Percentiles rank a stretch among this genome's conserved stretches.
Conservation (phyloP, 2,888 invertebrate species). For the Eilema griseolum region DNA sequence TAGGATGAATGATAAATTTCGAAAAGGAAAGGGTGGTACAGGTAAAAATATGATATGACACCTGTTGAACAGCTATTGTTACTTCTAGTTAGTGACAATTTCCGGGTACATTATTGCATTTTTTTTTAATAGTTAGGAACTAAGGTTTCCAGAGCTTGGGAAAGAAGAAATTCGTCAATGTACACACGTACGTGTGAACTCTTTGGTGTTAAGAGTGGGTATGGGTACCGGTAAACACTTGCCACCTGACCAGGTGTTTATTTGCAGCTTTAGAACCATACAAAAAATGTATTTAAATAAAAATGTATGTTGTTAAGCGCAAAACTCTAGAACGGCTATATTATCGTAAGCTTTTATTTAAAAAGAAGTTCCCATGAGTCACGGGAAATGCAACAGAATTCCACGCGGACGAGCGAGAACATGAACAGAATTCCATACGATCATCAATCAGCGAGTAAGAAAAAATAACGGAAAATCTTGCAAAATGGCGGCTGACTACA, state of each 20-base stretch:
- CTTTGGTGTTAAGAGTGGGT: background rate
- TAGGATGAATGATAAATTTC: background rate
- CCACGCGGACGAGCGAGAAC: too few species aligned
- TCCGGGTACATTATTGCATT: constrained; percentile 1
- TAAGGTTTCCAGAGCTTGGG: background rate
- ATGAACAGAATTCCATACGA: too few species aligned
- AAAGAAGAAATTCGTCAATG: background rate
- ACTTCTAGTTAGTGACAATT: background rate
- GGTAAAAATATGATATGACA: background rate
- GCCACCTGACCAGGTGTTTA: background rate
- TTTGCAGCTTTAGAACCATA: background rate
- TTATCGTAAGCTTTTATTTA: too few species aligned
- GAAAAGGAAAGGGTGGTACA: constrained; percentile 12
- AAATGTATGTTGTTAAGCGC: too few species aligned
- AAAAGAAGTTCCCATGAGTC: too few species aligned
- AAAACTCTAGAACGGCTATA: too few species aligned
- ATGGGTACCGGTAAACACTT: background rate
- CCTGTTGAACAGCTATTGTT: background rate
- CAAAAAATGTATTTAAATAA: too few species aligned
- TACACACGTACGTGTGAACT: background rate
- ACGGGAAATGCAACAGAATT: too few species aligned
- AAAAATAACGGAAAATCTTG: background rate
- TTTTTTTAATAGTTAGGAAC: background rate
- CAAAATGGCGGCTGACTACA: background rate
- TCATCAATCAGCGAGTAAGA: too few species aligned